phyloP scores from a whole-genome alignment of 2,797 vertebrate species.

The Galaxias olidus region DNA sequence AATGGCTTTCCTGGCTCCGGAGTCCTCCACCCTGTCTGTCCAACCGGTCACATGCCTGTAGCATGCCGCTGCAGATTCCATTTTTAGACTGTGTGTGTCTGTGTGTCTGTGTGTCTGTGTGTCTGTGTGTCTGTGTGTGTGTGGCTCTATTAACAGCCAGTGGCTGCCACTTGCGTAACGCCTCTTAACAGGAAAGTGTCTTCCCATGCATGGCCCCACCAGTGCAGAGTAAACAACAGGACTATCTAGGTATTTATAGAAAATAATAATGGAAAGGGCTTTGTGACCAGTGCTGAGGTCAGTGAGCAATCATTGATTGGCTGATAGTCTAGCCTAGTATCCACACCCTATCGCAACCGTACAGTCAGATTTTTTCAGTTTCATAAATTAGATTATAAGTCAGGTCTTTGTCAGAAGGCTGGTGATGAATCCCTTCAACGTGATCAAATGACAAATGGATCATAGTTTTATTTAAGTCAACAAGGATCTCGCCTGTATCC shows the following conservation, averaged over 20 bases:
- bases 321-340: not conserved
- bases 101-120: not conserved
- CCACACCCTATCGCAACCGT: too few relatives aligned
- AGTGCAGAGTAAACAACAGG: constrained; percentile 3
- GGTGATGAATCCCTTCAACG: not conserved
- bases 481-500: not conserved
- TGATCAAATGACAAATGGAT: not conserved
- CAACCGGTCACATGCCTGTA: constrained; percentile 38
- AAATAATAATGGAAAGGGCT: not conserved
- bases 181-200: constrained; percentile 6
- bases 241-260: constrained; percentile 1
- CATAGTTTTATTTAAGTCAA: not conserved
- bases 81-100: constrained; percentile 48
- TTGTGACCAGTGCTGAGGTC: not conserved
- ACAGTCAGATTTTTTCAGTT: too few relatives aligned
- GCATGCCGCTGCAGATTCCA: constrained; percentile 28
- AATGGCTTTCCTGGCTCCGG: constrained; percentile 37
- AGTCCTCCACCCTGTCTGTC: constrained; percentile 27
- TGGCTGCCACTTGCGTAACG: constrained; percentile 46
- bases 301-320: not conserved
- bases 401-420: not conserved
- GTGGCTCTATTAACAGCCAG: constrained; percentile 16
- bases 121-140: not conserved
- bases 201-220: constrained; percentile 9
- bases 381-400: too few relatives aligned